phyloP scores from a whole-genome alignment of 1,140 invertebrate species.

The Cherax destructor region DNA sequence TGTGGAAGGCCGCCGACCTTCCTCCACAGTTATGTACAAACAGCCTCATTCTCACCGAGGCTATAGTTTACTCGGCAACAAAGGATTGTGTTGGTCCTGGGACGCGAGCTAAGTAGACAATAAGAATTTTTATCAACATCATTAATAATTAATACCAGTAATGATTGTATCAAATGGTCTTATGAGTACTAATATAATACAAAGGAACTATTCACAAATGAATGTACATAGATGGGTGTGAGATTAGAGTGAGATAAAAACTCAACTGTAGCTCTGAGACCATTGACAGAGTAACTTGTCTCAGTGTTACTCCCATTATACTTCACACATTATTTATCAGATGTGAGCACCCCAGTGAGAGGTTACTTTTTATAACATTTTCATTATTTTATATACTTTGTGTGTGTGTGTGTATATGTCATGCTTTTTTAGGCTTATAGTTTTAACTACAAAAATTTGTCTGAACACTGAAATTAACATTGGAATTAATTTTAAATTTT shows the following conservation, averaged over 20 bases:
- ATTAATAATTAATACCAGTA: constrained; percentile 70
- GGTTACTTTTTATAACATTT: constrained; percentile 7
- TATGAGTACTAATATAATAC: constrained; percentile 71
- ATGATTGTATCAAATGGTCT: constrained; percentile 70
- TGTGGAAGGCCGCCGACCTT: constrained; percentile 48
- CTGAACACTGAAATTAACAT: too few species aligned
- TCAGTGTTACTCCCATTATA: constrained; percentile 34
- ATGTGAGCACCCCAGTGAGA: constrained; percentile 49
- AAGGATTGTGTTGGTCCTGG: constrained; percentile 41
- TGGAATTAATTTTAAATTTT: too few species aligned
- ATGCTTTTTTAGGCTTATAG: too few species aligned
- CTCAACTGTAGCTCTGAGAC: constrained; percentile 23
- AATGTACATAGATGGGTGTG: constrained; percentile 69
- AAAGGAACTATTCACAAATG: constrained; percentile 72
- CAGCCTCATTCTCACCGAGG: constrained; percentile 40
- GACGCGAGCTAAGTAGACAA: constrained; percentile 50
- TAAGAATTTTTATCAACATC: constrained; percentile 56
- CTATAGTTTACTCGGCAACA: constrained; percentile 29
- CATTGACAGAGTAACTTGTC: constrained; percentile 36
- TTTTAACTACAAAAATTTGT: too few species aligned
- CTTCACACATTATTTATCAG: constrained; percentile 37
- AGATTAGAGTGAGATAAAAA: constrained; percentile 55
- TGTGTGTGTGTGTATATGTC: background rate
- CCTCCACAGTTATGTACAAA: constrained; percentile 46
- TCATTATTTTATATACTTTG: background rate